These are phyloP conservation scores for Caenorhabditis afra DNA, from an alignment of 2,888 invertebrate species.

Conservation along the genomic window DNA sequence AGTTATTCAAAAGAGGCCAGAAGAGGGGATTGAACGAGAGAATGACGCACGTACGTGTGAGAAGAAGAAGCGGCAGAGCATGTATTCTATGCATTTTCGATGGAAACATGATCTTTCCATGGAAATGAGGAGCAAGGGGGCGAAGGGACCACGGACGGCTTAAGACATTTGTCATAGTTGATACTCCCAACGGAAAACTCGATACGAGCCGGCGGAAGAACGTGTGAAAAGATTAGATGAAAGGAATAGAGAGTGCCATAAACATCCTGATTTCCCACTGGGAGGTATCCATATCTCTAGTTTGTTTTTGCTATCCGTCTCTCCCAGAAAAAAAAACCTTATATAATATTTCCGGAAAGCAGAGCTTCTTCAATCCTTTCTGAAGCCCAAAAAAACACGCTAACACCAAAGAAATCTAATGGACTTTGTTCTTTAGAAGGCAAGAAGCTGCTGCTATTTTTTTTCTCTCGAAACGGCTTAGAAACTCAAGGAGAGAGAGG, in stretches of 20 bases:
- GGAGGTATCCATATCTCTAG: conserved; percentile 4
- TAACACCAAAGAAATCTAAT: conserved; percentile 8
- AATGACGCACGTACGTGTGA: conserved; percentile 16
- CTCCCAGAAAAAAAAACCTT: not conserved
- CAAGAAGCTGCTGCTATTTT: not conserved
- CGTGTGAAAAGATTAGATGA: conserved; percentile 27
- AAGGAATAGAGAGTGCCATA: not conserved
- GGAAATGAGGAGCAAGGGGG: conserved; percentile 25
- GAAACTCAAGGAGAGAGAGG: conserved; percentile 7
- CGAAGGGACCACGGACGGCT: not conserved
- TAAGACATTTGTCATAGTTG: conserved; percentile 28
- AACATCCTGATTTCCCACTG: conserved; percentile 11
- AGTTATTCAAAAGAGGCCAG: conserved; percentile 27
- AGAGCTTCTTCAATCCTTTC: conserved; percentile 3
- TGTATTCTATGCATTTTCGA: conserved; percentile 45
- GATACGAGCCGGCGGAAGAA: conserved; percentile 2
- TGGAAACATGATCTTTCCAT: conserved; percentile 49
- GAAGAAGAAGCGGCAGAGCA: not conserved
- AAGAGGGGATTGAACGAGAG: conserved; percentile 5
- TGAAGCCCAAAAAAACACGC: not conserved
- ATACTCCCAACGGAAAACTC: conserved; percentile 37
- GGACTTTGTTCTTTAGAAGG: not conserved
- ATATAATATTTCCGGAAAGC: not conserved
- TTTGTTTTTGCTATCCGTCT: conserved; percentile 5
- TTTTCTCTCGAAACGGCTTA: conserved; percentile 4